A percentile compares a stretch with the other conserved stretches of the same genome.
phyloP scores from a whole-genome alignment of 2,888 invertebrate genomes.

The Coronaproctus castanopsis region DNA sequence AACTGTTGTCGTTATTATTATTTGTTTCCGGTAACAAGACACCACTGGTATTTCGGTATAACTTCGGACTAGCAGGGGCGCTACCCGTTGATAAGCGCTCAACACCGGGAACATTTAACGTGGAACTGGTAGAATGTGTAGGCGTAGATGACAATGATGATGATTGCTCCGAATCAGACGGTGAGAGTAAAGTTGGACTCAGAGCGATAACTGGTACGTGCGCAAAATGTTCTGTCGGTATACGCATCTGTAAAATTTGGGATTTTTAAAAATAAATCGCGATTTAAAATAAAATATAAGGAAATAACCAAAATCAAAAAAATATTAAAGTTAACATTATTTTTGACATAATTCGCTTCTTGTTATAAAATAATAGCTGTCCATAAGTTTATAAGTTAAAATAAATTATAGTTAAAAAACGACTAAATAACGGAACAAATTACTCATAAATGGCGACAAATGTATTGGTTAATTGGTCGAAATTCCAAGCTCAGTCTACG shows the following conservation, averaged over 20 bases:
- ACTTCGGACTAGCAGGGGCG: conserved; percentile 30
- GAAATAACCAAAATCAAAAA: not conserved
- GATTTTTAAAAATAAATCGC: not conserved
- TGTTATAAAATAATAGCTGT: too few species aligned
- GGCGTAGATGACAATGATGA: conserved; percentile 24
- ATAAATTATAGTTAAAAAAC: too few species aligned
- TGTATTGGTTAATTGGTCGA: too few species aligned
- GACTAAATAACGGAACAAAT: too few species aligned
- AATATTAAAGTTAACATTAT: not conserved
- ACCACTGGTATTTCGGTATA: conserved; percentile 18
- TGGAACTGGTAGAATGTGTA: conserved; percentile 43
- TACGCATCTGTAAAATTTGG: conserved; percentile 60
- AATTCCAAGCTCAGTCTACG: too few species aligned
- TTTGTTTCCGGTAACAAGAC: not conserved
- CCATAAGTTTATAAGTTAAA: too few species aligned
- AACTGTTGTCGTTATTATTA: conserved; percentile 15
- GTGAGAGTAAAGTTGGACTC: conserved; percentile 63
- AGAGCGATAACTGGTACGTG: conserved; percentile 82
- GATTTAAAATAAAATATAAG: not conserved
- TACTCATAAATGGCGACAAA: too few species aligned
- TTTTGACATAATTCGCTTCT: not conserved
- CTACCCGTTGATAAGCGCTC: conserved; percentile 25
- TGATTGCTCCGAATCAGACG: conserved; percentile 40
- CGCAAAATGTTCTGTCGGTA: conserved; percentile 86
- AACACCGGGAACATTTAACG: conserved; percentile 37